Evolutionary conservation across 2,113 vertebrate genomes (phyloP).

Genomic region (Glareola pratincola): DNA sequence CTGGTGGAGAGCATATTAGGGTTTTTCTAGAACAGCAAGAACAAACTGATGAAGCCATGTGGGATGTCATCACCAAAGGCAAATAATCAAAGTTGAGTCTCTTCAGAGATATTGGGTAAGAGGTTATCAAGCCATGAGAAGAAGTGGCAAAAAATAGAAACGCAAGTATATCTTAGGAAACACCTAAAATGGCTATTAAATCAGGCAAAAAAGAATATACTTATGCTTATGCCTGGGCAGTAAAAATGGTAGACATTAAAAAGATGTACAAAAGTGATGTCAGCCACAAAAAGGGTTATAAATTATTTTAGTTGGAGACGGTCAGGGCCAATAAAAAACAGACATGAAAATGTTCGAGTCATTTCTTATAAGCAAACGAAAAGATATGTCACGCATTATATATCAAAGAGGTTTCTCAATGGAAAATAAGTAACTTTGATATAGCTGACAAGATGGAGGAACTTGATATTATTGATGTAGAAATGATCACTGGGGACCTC

Average conservation of each 20-base stretch:
- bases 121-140: neutral
- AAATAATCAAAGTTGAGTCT: neutral
- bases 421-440: neutral
- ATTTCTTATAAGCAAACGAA: slow-evolving; percentile 1
- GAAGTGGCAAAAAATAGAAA: neutral
- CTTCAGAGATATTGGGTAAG: neutral
- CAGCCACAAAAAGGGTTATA: neutral
- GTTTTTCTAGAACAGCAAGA: neutral
- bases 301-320: neutral
- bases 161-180: neutral
- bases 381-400: neutral
- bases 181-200: neutral
- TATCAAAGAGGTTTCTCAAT: neutral
- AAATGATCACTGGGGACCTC: neutral
- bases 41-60: neutral
- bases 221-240: neutral
- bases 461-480: neutral
- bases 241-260: neutral
- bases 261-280: neutral
- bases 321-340: neutral
- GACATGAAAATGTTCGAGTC: neutral
- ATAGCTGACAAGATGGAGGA: neutral
- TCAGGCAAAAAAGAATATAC: neutral
- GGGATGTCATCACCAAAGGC: neutral
- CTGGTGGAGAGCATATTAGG: neutral